Base-by-base conservation (phyloP, 1,140 invertebrate genomes). In the Gonioctena quinquepunctata region DNA sequence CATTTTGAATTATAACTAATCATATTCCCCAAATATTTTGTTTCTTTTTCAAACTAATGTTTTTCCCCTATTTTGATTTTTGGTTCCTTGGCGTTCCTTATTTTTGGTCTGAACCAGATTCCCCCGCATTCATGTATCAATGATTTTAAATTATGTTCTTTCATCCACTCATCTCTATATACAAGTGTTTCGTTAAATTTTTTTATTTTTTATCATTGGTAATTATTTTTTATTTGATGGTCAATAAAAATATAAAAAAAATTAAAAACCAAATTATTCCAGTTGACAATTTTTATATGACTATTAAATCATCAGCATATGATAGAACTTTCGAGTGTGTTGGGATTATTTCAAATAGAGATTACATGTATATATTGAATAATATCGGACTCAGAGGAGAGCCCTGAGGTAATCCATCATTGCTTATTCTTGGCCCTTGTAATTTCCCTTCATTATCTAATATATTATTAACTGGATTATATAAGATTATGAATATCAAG, bases 301-400 rank as follows among this genome's bases (percentile, higher is more conserved):
- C 13, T 19, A 50, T 42, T 11, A 72, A 16, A 49, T 72, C 70
- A 52, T 75, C 71, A 1, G 66, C 73, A 50, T 73, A 75, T n/a
- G 64, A 25, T 18, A 71, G 50, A 54, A 74, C 26, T 5, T 54
- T 22, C 0, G 63, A 33, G 7, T 19, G 3, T 6, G 5, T 2
- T 16, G 19, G 62, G 26, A 26, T 18, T 33, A 63, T 3, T 16
- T 21, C 11, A 18, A 63, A 68, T 22, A 65, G n/a, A 1, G 65
- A 19, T 27, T 13, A 26, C n/a, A 68, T 68, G 19, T 63, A 63
- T 33, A 63, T 42, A 19, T 75, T 75, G 63, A 69, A 69, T 19
- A 71, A 54, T 33, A 57, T 11, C 33, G 69, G 26, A 22, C 65
- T 72, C 3, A 61, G 28, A 8, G 56, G 59, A 6, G 70, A 71